phyloP scores from a whole-genome alignment of 2,113 vertebrate genomes.

The Acanthochromis polyacanthus region DNA sequence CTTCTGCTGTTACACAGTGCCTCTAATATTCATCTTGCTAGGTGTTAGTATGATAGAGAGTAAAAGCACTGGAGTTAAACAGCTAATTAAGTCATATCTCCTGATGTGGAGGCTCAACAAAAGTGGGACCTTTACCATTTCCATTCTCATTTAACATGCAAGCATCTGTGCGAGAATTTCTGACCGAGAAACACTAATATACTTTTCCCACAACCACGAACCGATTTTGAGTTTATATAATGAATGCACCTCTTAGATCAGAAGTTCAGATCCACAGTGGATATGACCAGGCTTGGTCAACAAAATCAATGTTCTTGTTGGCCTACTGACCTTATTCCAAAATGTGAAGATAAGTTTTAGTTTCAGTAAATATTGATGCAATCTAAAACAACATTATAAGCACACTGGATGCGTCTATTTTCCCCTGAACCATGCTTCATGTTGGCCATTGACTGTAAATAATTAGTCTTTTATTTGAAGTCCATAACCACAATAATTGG shows the following conservation, averaged over 20 bases:
- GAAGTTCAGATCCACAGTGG: not conserved
- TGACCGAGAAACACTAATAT: not conserved
- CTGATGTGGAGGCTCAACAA: conserved; percentile 16
- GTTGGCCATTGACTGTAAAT: conserved; percentile 16
- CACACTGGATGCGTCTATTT: too few relatives aligned
- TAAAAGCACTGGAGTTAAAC: not conserved
- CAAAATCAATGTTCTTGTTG: not conserved
- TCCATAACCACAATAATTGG: not conserved
- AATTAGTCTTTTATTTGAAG: conserved; percentile 24
- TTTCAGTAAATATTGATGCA: too few relatives aligned
- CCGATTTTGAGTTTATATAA: not conserved
- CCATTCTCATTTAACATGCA: not conserved
- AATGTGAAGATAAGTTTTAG: not conserved
- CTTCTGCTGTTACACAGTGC: conserved; percentile 14
- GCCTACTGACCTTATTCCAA: not conserved
- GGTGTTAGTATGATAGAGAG: conserved; percentile 4
- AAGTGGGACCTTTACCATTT: not conserved
- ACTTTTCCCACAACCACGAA: not conserved
- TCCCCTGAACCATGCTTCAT: not conserved
- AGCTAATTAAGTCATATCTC: conserved; percentile 23
- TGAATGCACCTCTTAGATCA: not conserved
- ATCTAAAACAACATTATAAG: too few relatives aligned
- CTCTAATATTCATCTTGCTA: conserved; percentile 24
- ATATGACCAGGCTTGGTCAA: not conserved
- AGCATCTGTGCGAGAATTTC: not conserved